phyloP scores from a whole-genome alignment of 2,888 invertebrate species.

The Ennomos fuscantarius region DNA sequence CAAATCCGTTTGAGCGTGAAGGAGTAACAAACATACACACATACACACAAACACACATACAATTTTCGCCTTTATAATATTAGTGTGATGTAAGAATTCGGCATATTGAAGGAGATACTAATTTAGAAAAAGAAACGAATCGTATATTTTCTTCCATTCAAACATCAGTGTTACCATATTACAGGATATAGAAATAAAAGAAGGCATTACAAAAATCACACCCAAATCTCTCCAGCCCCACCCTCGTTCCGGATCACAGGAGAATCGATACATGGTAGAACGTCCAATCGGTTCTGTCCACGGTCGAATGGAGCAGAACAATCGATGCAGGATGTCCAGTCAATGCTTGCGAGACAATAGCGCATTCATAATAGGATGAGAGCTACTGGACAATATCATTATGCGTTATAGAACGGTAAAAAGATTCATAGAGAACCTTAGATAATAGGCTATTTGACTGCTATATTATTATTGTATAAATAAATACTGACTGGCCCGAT shows the following conservation, averaged over 20 bases:
- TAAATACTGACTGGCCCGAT: no score
- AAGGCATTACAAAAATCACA: slow-evolving; percentile 3
- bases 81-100: no score
- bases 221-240: slow-evolving; percentile 12
- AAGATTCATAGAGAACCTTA: no score
- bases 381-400: slow-evolving; percentile 13
- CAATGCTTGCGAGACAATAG: slow-evolving; percentile 34
- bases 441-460: no score
- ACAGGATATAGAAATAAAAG: slow-evolving; percentile 8
- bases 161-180: background rate
- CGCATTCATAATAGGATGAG: slow-evolving; percentile 17
- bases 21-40: no score
- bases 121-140: slow-evolving; percentile 12
- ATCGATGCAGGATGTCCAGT: slow-evolving; percentile 42
- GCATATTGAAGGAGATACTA: no score
- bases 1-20: no score
- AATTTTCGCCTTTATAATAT: no score
- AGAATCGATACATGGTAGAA: slow-evolving; percentile 31
- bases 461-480: no score
- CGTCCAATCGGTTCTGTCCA: slow-evolving; percentile 29
- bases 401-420: background rate
- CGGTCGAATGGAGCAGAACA: slow-evolving; percentile 42
- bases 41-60: no score
- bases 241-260: slow-evolving; percentile 28
- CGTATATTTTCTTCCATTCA: no score